Evolutionary conservation across 2,113 vertebrate species (phyloP), one percentile per base, ranked within the genome.

Genomic region (Cryptomyrus ogoouensis): DNA sequence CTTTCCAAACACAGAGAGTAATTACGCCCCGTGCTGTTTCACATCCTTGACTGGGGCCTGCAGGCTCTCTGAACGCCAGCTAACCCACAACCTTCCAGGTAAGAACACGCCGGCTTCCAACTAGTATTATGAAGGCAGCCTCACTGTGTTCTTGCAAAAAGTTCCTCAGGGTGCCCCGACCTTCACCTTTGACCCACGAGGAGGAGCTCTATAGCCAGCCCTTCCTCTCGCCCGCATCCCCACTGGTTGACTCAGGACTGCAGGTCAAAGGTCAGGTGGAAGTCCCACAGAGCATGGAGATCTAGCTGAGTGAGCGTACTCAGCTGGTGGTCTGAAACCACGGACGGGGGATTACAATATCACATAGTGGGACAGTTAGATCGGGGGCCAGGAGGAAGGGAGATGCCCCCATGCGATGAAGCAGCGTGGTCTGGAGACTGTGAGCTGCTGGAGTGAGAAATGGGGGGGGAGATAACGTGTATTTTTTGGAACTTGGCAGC

Each of bases 341-440:
- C 77, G 70, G 88, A 89, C 88, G 91, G 91, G 46, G 56, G 66
- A 89, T 89, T 58, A 87, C 86, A 83, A 92, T 91, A 94, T 93
- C 91, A 56, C 92, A 92, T 92, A 91, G 91, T 92, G 91, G 90
- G 90, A 91, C 88, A 90, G 91, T 93, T 92, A 92, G 35, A 70
- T 24, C 17, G 42, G 39, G 7, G 44, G 24, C 31, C 35, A 5
- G 39, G 6, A 49, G 47, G 44, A 80, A 70, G 90, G 91, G 91
- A 90, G 85, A 44, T 66, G 52, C 5, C 86, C 70, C 91, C 90
- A 58, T 3, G 77, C 77, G 90, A 87, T 89, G 91, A 83, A 77
- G 83, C 88, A 83, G 89, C 39, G 90, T 87, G 88, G 89, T 87
- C 44, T 87, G 50, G 35, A 35, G 5, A 53, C 27, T 87, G 49